A percentile compares a stretch with the other conserved stretches of the same genome.
Evolutionary conservation across 2,888 invertebrate species (phyloP).

Genomic region (Drosophila atroscutellata): DNA sequence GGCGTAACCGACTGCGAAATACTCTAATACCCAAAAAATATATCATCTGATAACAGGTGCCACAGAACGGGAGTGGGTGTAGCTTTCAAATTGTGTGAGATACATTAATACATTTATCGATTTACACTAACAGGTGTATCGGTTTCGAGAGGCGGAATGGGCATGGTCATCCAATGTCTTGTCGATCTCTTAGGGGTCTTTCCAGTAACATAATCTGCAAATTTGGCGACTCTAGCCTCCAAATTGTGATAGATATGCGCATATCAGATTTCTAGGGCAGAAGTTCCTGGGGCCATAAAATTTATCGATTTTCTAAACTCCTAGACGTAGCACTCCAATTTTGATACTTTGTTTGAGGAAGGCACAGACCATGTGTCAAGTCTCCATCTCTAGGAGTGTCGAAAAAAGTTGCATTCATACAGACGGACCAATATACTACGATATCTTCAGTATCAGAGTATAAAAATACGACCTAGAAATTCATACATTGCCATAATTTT

Average conservation of each 20-base stretch:
- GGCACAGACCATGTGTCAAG: neutral
- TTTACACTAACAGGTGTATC: neutral
- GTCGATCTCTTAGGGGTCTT: too few species aligned
- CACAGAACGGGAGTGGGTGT: neutral
- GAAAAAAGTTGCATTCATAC: too few species aligned
- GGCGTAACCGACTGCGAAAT: neutral
- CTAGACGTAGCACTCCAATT: neutral
- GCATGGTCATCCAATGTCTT: too few species aligned
- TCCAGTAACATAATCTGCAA: too few species aligned
- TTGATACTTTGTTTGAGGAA: accelerated
- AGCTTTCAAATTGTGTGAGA: neutral
- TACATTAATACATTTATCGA: neutral
- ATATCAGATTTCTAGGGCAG: too few species aligned
- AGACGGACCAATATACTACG: neutral
- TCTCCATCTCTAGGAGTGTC: neutral
- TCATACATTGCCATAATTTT: neutral
- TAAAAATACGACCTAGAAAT: neutral
- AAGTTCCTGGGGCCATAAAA: too few species aligned
- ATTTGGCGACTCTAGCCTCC: too few species aligned
- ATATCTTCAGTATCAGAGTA: neutral
- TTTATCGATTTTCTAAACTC: neutral
- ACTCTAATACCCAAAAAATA: neutral
- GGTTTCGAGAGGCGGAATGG: too few species aligned
- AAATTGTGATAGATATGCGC: too few species aligned
- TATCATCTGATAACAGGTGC: neutral